Evolutionary conservation across 1,140 invertebrate genomes (phyloP), one percentile per base, ranked within the genome.

Genomic region (Solenopsis fugax): DNA sequence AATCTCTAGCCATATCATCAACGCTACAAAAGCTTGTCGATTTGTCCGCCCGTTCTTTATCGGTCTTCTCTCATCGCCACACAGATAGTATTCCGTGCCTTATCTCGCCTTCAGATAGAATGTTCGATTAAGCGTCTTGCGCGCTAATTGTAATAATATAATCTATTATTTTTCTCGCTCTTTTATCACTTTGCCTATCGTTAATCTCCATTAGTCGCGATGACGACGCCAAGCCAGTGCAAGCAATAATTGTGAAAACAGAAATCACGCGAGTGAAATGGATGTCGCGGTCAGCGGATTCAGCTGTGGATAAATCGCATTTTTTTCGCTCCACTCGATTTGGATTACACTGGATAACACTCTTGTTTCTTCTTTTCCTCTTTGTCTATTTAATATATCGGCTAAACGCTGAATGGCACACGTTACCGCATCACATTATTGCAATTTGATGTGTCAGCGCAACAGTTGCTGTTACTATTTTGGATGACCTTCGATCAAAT

Each of bases 361-460:
- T 60, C 37, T 45, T 10, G 16, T 72, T 58, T 62, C 48, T 24
- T 69, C 50, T 54, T 56, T 29, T 7, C 45, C n/a, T 41, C 16
- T 52, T 58, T 58, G 37, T 41, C 69, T 73, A 84, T 75, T 62
- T 73, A 73, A 48, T 58, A 75, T 73, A 58, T 75, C 69, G 37
- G 80, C 69, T 84, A 84, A 84, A 84, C 56, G 69, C 54, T 84
- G 80, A 84, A 84, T 84, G 80, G 80, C 80, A 84, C 78, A 81
- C 80, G 67, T 82, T 73, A 82, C 67, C 67, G 69, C 80, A 84
- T 84, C 80, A 75, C 80, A 84, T 84, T 84, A 84, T 84, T 84
- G 80, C 80, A 84, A 84, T 75, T 84, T 73, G 54, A 84, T 62
- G 69, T 73, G 54, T 52, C 69, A 60, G 54, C 48, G 45, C 37